A percentile compares a stretch with the other conserved stretches of the same genome.
Evolutionary conservation across 2,113 vertebrate genomes (phyloP).

Genomic region (Mustelus asterias): DNA sequence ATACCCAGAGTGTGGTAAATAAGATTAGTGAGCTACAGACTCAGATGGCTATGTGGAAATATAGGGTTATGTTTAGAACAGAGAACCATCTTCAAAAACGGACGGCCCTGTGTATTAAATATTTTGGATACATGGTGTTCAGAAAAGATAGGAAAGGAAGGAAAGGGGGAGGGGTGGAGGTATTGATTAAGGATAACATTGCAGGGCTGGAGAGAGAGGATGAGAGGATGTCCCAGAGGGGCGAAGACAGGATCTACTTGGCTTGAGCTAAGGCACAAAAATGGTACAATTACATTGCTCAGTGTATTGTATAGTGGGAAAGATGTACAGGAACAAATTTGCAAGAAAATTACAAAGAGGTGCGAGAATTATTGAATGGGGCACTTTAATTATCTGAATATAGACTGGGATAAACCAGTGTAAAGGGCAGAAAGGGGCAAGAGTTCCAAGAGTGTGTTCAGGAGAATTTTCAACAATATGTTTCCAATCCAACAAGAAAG

Average conservation of each 20-base stretch:
- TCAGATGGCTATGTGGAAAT: neutral
- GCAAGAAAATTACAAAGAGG: neutral
- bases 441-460: neutral
- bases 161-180: neutral
- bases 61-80: neutral
- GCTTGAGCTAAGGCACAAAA: neutral
- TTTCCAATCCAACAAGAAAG: neutral
- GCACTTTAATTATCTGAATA: neutral
- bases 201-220: neutral
- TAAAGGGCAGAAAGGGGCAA: neutral
- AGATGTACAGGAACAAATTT: neutral
- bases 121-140: neutral
- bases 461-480: neutral
- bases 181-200: neutral
- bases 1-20: neutral
- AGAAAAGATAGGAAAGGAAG: neutral
- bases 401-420: neutral
- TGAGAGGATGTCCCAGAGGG: neutral
- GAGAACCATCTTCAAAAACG: neutral
- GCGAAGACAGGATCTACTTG: neutral
- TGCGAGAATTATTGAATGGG: neutral
- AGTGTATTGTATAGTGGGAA: neutral
- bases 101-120: no score
- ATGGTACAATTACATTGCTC: neutral
- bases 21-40: neutral